Evolutionary conservation across 2,888 invertebrate species (phyloP), one percentile per base, ranked within the genome.

Genomic region (Diadegma fenestrale): DNA sequence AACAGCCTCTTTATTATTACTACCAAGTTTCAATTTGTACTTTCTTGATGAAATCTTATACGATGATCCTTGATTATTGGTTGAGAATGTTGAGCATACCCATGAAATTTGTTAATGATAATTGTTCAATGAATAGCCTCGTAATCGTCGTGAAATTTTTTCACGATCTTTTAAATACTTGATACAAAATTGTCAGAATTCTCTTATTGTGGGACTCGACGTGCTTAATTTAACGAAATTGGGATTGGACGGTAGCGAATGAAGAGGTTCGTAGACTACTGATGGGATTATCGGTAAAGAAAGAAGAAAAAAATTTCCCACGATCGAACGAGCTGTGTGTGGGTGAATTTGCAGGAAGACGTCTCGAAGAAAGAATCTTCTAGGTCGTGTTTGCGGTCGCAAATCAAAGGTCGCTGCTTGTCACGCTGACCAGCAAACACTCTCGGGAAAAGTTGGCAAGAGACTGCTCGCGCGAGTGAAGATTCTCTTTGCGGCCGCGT

Each of bases 321-420:
- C 30, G 63, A 19, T 43, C 26, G 8, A 14, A 64, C n/a, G 7
- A 30, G 1, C 17, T 12, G 41, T 19, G 58, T 26, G 26, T 26
- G 43, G 37, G 51, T 26, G 26, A 61, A 7, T 26, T 61, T 14
- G 26, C 22, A 51, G 37, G n/a, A 76, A 51, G 37, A 64, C 33
- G 19, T 51, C 76, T 64, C 76, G 6, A 30, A 14, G 17, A 14
- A 58, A 61, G n/a, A 30, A 80, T 81, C 80, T 87, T 88, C 81
- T 87, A 88, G 82, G 84, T 87, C 87, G 84, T 73, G 71, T 82
- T 41, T 61, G 43, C 73, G 81, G 48, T 72, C 58, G 82, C 63
- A 75, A 83, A 84, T 69, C 82, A 78, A 85, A 85, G 85, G 86
- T 87, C 85, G 86, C 68, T 45, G 84, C 71, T 85, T 84, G 85